Percentiles rank a stretch among this genome's conserved stretches.
Evolutionary conservation across 2,797 vertebrate species (phyloP).

Genomic region (Cacajao melanocephalus): DNA sequence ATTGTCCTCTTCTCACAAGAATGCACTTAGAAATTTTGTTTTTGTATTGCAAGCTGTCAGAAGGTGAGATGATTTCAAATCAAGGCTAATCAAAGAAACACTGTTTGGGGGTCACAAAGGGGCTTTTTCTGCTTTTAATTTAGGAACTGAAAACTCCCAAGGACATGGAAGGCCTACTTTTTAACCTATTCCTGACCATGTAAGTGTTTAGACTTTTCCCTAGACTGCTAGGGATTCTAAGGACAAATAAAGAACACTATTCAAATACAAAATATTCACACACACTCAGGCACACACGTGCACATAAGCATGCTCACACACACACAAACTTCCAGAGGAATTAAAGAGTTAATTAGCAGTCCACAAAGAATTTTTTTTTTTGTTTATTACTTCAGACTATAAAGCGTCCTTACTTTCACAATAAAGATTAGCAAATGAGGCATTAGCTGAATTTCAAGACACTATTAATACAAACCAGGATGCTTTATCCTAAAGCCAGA

Average conservation of each 20-base stretch:
- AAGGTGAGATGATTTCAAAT: slow-evolving; percentile 72
- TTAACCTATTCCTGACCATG: slow-evolving; percentile 61
- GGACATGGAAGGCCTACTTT: slow-evolving; percentile 53
- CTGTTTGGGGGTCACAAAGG: slow-evolving; percentile 62
- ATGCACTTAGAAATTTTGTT: slow-evolving; percentile 21
- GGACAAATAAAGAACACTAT: slow-evolving; percentile 59
- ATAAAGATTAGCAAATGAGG: slow-evolving; percentile 36
- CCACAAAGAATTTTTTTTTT: neutral
- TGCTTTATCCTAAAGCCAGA: slow-evolving; percentile 34
- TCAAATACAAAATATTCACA: slow-evolving; percentile 37
- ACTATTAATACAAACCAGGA: slow-evolving; percentile 26
- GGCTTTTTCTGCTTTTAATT: slow-evolving; percentile 73
- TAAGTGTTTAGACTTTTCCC: slow-evolving; percentile 39
- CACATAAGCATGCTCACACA: neutral
- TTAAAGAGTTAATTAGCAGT: slow-evolving; percentile 34
- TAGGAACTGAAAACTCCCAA: slow-evolving; percentile 60
- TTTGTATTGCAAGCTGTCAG: slow-evolving; percentile 63
- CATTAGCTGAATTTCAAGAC: slow-evolving; percentile 23
- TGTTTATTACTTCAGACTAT: neutral
- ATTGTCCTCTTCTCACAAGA: slow-evolving; percentile 43
- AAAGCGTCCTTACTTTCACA: slow-evolving; percentile 46
- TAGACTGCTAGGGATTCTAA: slow-evolving; percentile 10
- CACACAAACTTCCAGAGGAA: slow-evolving; percentile 27
- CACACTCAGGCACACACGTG: neutral
- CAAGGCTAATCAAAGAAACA: slow-evolving; percentile 67